Base-by-base conservation (phyloP, 2,113 vertebrate genomes). In the Embiotoca jacksoni region DNA sequence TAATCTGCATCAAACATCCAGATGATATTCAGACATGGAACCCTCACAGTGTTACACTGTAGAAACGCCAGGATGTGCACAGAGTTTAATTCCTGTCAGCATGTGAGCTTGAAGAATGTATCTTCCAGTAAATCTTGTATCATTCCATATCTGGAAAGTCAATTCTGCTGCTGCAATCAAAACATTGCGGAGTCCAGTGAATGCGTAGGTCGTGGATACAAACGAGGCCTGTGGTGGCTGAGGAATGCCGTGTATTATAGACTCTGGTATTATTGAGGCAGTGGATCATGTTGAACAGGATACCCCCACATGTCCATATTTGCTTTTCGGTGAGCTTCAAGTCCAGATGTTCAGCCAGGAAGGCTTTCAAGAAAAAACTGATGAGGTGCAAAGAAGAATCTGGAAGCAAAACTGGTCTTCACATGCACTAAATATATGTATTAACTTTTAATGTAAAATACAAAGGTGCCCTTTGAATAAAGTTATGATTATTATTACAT, bases 141-240 rank as follows among this genome's bases (percentile, higher is more conserved):
- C 47, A 13, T 55, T 79, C 56, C 35, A 55, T 54, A 74, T 80
- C 77, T 88, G 78, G 75, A 65, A 75, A 89, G 75, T 77, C 23
- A 1, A 41, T 88, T 82, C 30, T 32, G 30, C 75, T 31, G 53
- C 53, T 64, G 61, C 30, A 39, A 53, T 77, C 10, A 64, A 65
- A 83, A 72, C 56, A 59, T 63, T 30, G 47, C 61, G 31, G 61
- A 66, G 36, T 85, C n/a, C n/a, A 80, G 68, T 47, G 72, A 75
- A 75, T 69, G 84, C 3, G 71, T 73, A 53, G 82, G 78, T 7
- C 30, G 67, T 44, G 54, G 74, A 65, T 75, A 4, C 5, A 11
- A 65, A 56, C 32, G 58, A 67, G 54, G 35, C 44, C 64, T 75
- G 72, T 7, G 77, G 56, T 71, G 56, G 14, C 50, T 52, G 49